Evolutionary conservation across 2,113 vertebrate species (phyloP), one percentile per base, ranked within the genome.

Genomic region (Porphyrio hochstetteri): DNA sequence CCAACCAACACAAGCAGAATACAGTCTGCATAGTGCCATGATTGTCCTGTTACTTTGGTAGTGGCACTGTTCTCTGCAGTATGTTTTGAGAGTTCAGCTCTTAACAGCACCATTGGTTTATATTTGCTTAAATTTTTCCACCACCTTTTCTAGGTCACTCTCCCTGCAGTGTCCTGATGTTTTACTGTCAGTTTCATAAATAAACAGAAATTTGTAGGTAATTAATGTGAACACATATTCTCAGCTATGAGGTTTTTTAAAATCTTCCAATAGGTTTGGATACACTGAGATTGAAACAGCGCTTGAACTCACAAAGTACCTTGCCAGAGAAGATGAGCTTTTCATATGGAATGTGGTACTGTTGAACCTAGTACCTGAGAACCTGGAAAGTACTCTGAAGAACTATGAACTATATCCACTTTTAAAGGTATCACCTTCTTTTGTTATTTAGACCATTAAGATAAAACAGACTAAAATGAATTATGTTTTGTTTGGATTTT

Each of bases 271-370:
- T 87, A 98, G 98, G 70, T 95, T 82, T 46, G 96, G 97, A 85
- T 97, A 98, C 48, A 81, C 92, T 88, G 94, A 98, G 31, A 97
- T 98, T 96, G 98, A 97, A 96, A 96, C 93, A 88, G 97, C 98
- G 4, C 96, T 98, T 61, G 97, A 97, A 82, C 96, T 98, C 92
- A 98, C 98, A 4, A 98, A 98, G 75, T 98, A 98, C 80, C 98
- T 98, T 94, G 97, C 97, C 59, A 96, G 93, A 94, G 98, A 98
- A 93, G 97, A 98, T 90, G 97, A 98, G 81, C 94, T 97, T 55
- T 80, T 97, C 50, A 86, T 98, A 64, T 98, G 98, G 98, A 72
- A 93, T 71, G 18, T 64, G 50, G 97, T 97, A 75, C 76, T 98
- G 88, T 28, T 42, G 85, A 92, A 97, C 55, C 80, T 98, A 74